Evolutionary conservation across 2,797 vertebrate species (phyloP), one percentile per base, ranked within the genome.

Genomic region (Coendou prehensilis): DNA sequence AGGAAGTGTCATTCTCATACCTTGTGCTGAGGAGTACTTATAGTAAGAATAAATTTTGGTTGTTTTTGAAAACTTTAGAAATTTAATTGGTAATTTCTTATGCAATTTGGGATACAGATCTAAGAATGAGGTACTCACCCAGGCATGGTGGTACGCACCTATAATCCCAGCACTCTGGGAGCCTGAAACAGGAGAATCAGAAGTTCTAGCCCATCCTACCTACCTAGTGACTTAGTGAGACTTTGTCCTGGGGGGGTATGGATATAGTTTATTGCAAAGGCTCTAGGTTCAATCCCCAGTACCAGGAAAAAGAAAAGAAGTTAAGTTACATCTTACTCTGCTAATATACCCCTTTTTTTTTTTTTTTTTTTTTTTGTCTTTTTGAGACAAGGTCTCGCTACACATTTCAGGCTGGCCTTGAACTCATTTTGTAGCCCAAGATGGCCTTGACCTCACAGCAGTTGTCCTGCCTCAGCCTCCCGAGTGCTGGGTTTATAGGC

Each of bases 41-140:
- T 26, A 10, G 11, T 63, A 75, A 81, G 20, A 88, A 45, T 67
- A 52, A 84, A 67, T 85, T 76, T 84, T 73, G 87, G 30, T 84
- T 95, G 79, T 50, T 91, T 92, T 89, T 88, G 69, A 89, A 78
- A 94, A 22, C 54, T 89, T 78, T 90, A 61, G 63, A 69, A 89
- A 78, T 52, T 52, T 50, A 78, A 50, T 50, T 76, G 75, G 28
- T 30, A 50, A 78, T 52, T 78, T 78, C 75, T 28, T 64, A 5
- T 80, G 87, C 47, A 86, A 1, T 86, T 80, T 86, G 57, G 45
- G 81, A 86, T 86, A 41, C 2, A 84, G 18, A 45, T 78, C 14
- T 52, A 52, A 78, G 75, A 52, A 78, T 18, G 75, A 52, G 75
- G 52, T 52, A 50, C 7, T 50, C 26, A 76, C 15, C 75, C 75